phyloP scores from a whole-genome alignment of 2,888 invertebrate species.

The Conops quadrifasciatus region DNA sequence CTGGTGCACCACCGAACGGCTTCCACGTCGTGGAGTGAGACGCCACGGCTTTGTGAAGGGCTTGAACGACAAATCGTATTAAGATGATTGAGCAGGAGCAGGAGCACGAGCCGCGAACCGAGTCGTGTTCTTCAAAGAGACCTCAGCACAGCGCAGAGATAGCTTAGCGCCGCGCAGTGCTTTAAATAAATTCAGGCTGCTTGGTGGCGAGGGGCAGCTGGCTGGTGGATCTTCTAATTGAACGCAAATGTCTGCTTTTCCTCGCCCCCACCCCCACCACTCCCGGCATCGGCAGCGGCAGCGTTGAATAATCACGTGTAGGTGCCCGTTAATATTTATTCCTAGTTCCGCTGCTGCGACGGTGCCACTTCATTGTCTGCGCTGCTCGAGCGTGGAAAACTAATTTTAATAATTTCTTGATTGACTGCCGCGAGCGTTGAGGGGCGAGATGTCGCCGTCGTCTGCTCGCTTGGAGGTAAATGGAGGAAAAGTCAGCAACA shows the following conservation, averaged over 20 bases:
- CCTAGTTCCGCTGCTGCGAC: slow-evolving; percentile 30
- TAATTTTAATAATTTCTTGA: slow-evolving; percentile 55
- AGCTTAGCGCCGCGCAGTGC: slow-evolving; percentile 30
- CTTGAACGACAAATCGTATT: slow-evolving; percentile 59
- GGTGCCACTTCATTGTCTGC: slow-evolving; percentile 60
- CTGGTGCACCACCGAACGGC: slow-evolving; percentile 36
- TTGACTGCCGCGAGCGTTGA: slow-evolving; percentile 20
- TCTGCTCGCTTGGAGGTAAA: slow-evolving; percentile 15
- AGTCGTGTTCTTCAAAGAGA: slow-evolving; percentile 8
- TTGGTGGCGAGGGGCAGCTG: background rate
- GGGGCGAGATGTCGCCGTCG: slow-evolving; percentile 4
- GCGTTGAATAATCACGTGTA: slow-evolving; percentile 61
- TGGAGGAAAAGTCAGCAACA: background rate
- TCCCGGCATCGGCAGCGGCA: slow-evolving; percentile 51
- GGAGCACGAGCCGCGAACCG: slow-evolving; percentile 19
- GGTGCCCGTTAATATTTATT: slow-evolving; percentile 47
- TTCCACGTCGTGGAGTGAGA: background rate
- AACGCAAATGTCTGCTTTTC: slow-evolving; percentile 54
- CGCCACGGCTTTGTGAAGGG: slow-evolving; percentile 23
- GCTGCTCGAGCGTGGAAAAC: slow-evolving; percentile 63
- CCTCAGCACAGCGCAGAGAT: slow-evolving; percentile 25
- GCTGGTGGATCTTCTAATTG: slow-evolving; percentile 50
- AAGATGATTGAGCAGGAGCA: slow-evolving; percentile 59
- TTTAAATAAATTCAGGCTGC: slow-evolving; percentile 53
- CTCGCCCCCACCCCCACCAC: slow-evolving; percentile 24